Evolutionary conservation across 1,140 invertebrate species (phyloP).

Genomic region (Papilio aristodemus): DNA sequence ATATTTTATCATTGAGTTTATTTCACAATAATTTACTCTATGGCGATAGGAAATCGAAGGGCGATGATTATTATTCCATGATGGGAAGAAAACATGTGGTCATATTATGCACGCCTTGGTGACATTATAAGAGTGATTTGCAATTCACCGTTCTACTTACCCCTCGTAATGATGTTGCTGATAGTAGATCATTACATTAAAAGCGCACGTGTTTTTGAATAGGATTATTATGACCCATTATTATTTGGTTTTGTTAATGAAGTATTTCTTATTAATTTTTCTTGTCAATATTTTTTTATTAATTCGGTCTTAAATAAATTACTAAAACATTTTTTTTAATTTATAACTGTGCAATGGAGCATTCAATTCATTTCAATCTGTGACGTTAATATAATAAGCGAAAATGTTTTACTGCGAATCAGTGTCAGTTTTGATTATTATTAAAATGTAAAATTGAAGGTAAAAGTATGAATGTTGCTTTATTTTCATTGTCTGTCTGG

Average conservation of each 20-base stretch:
- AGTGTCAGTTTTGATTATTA: too few relatives aligned
- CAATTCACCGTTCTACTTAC: constrained; percentile 53
- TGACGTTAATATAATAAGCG: too few relatives aligned
- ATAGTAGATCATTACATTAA: constrained; percentile 53
- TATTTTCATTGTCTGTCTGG: constrained; percentile 4
- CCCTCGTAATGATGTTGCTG: constrained; percentile 51
- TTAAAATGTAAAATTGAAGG: too few relatives aligned
- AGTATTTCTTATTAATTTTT: too few relatives aligned
- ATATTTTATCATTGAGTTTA: constrained; percentile 37
- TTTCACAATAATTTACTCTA: constrained; percentile 39
- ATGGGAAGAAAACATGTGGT: constrained; percentile 76
- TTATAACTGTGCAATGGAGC: too few relatives aligned
- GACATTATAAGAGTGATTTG: constrained; percentile 75
- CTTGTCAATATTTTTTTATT: too few relatives aligned
- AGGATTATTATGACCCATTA: constrained; percentile 41
- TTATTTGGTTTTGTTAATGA: constrained; percentile 27
- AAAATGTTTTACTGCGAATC: too few relatives aligned
- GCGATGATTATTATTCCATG: constrained; percentile 61
- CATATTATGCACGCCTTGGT: constrained; percentile 69
- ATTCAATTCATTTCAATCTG: too few relatives aligned
- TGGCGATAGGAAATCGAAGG: constrained; percentile 35
- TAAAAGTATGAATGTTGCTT: neutral
- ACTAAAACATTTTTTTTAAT: too few relatives aligned
- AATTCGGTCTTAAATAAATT: too few relatives aligned
- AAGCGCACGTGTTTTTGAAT: constrained; percentile 51